phyloP scores from a whole-genome alignment of 2,888 invertebrate genomes.

The Amblyjoppa proteus region DNA sequence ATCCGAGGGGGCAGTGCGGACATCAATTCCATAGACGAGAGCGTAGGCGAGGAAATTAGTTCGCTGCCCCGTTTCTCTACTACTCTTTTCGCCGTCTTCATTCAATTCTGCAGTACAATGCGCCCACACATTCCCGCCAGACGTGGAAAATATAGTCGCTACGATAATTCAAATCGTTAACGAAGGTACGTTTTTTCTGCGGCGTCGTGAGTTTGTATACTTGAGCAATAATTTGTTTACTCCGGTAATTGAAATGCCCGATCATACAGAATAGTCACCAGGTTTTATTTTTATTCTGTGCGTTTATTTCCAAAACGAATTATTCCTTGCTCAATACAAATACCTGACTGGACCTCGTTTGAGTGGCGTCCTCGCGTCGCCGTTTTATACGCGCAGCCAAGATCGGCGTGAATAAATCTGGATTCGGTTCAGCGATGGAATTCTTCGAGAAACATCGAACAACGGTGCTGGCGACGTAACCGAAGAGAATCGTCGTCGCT shows the following conservation, averaged over 20 bases:
- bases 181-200: slow-evolving; percentile 7
- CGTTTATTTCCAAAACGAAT: background rate
- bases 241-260: background rate
- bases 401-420: slow-evolving; percentile 87
- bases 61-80: slow-evolving; percentile 31
- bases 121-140: slow-evolving; percentile 26
- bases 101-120: slow-evolving; percentile 47
- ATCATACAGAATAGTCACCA: too few relatives aligned
- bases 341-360: background rate
- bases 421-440: slow-evolving; percentile 84
- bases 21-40: slow-evolving; percentile 37
- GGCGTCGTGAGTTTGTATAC: background rate
- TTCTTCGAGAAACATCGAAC: slow-evolving; percentile 78
- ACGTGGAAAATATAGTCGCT: slow-evolving; percentile 20
- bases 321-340: background rate
- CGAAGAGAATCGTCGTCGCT: slow-evolving; percentile 85
- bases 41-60: slow-evolving; percentile 54
- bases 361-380: slow-evolving; percentile 67
- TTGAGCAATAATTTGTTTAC: background rate
- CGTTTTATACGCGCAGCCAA: slow-evolving; percentile 85
- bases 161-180: slow-evolving; percentile 20
- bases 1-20: slow-evolving; percentile 23
- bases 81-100: slow-evolving; percentile 28
- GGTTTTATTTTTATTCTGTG: too few relatives aligned
- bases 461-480: slow-evolving; percentile 86